Percentiles rank a stretch among this genome's conserved stretches.
These are phyloP conservation scores for Cyclargus thomasi DNA, from an alignment of 1,140 invertebrate species.

Conservation along the genomic window DNA sequence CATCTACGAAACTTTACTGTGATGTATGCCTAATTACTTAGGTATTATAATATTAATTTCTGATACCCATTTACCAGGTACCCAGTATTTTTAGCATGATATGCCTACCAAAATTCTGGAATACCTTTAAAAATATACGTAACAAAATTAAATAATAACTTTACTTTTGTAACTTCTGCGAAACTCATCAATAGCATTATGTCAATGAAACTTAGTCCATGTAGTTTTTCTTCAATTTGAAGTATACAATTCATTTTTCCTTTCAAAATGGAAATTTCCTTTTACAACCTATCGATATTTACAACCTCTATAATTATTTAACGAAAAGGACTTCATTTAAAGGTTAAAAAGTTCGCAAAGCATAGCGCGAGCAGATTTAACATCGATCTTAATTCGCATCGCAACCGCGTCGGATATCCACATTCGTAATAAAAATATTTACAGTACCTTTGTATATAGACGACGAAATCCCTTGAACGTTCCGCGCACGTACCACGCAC, in stretches of 20 bases:
- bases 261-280: not conserved
- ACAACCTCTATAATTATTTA: not conserved
- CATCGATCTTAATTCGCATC: not conserved
- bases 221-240: too few relatives aligned
- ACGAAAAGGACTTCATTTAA: not conserved
- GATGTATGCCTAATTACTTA: not conserved
- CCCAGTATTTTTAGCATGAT: not conserved
- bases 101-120: not conserved
- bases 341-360: conserved; percentile 5
- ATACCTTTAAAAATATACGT: not conserved
- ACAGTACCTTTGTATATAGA: conserved; percentile 50
- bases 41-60: not conserved
- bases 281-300: not conserved
- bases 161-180: not conserved
- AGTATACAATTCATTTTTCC: too few relatives aligned
- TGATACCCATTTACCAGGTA: not conserved
- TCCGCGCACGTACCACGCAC: conserved; percentile 28
- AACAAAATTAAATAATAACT: not conserved
- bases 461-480: conserved; percentile 37
- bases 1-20: too few relatives aligned
- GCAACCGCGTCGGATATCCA: conserved; percentile 12
- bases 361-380: not conserved
- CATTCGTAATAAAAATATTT: conserved; percentile 35
- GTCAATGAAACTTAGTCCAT: not conserved
- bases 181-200: not conserved